These are phyloP conservation scores for Oryzias javanicus DNA, from an alignment of 2,113 vertebrate genomes.

Conservation along the genomic window DNA sequence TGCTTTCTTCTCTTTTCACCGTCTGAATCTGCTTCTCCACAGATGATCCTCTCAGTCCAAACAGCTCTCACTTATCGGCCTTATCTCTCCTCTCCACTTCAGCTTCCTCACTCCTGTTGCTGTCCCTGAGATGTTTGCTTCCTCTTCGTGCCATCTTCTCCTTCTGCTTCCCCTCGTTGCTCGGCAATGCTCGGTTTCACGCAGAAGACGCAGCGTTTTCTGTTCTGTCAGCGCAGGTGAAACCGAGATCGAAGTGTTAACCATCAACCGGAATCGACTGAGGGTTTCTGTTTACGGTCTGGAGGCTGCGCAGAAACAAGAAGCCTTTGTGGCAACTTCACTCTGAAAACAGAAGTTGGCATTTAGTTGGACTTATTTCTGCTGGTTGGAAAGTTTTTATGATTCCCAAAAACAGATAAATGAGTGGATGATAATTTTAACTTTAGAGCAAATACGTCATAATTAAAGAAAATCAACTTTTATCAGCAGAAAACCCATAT, in stretches of 20 bases:
- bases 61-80: slow-evolving; percentile 25
- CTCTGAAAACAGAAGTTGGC: too few relatives aligned
- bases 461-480: too few relatives aligned
- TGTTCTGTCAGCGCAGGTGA: too few relatives aligned
- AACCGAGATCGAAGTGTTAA: background rate
- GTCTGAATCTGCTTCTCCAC: slow-evolving; percentile 29
- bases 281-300: background rate
- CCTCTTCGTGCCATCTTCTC: slow-evolving; percentile 32
- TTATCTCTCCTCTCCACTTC: slow-evolving; percentile 24
- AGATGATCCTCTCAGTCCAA: slow-evolving; percentile 8
- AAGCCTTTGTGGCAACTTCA: background rate
- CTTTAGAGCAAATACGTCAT: too few relatives aligned
- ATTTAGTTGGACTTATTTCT: too few relatives aligned
- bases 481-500: too few relatives aligned
- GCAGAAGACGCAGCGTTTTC: background rate
- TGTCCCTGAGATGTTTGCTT: background rate
- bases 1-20: slow-evolving; percentile 17
- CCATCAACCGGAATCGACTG: background rate
- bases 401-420: too few relatives aligned
- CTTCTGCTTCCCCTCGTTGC: slow-evolving; percentile 33
- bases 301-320: background rate
- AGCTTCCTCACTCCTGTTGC: slow-evolving; percentile 7
- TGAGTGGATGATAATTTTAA: too few relatives aligned
- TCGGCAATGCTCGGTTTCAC: slow-evolving; percentile 3
- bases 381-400: too few relatives aligned